Conservation (phyloP, 2,888 invertebrate species). For the Glaucopsyche alexis region DNA sequence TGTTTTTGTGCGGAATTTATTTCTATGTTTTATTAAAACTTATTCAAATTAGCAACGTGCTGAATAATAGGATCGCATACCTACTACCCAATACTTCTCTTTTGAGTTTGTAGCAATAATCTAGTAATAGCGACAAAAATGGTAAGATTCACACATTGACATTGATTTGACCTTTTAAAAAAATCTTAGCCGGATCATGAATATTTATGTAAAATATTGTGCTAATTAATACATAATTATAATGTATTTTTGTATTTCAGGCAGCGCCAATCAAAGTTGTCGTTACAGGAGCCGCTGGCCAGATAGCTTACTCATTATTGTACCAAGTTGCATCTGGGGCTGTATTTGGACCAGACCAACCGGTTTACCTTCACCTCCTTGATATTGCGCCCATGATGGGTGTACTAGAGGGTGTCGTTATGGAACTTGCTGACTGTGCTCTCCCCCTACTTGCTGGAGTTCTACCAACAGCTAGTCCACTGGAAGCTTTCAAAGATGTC, state of each 20-base stretch:
- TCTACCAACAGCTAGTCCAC: constrained; percentile 92
- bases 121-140: constrained; percentile 38
- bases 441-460: constrained; percentile 92
- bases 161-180: constrained; percentile 64
- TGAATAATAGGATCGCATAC: not conserved
- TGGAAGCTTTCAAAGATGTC: constrained; percentile 96
- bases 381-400: constrained; percentile 98
- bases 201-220: not conserved
- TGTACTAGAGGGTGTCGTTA: constrained; percentile 98
- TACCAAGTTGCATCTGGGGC: constrained; percentile 97
- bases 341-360: constrained; percentile 94
- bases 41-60: not conserved
- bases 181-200: not conserved
- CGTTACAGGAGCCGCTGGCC: constrained; percentile 99
- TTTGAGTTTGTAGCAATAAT: not conserved
- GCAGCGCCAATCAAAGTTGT: constrained; percentile 93
- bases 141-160: constrained; percentile 64
- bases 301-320: constrained; percentile 98
- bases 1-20: not conserved
- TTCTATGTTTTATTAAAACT: not conserved
- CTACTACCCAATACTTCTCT: not conserved
- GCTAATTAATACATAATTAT: not conserved
- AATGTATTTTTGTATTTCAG: constrained; percentile 67
- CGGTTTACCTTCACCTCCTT: constrained; percentile 91
- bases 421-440: constrained; percentile 98